Evolutionary conservation across 1,140 invertebrate genomes (phyloP).

Genomic region (Drosophila jambulina): DNA sequence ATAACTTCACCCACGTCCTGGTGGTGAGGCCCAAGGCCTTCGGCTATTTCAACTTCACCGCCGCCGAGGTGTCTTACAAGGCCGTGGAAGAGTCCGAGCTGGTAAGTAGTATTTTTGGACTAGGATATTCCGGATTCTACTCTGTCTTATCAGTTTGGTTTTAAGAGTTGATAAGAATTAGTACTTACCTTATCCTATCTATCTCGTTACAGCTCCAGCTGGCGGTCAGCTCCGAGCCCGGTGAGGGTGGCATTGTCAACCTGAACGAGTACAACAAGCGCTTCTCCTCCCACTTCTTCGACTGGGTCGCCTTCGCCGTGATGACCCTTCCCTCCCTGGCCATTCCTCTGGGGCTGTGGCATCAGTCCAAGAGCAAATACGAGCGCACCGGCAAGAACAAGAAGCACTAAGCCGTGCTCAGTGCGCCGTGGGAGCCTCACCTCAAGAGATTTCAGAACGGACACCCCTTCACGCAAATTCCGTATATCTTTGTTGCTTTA

Average conservation of each 20-base stretch:
- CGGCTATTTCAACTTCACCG: slow-evolving; percentile 98
- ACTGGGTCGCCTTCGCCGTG: slow-evolving; percentile 98
- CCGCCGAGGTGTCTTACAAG: slow-evolving; percentile 96
- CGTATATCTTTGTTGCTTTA: slow-evolving; percentile 62
- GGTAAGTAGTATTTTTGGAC: slow-evolving; percentile 83
- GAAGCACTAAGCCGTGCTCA: slow-evolving; percentile 85
- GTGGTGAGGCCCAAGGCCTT: slow-evolving; percentile 95
- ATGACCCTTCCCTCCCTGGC: slow-evolving; percentile 97
- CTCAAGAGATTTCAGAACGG: slow-evolving; percentile 59
- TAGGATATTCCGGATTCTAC: neutral
- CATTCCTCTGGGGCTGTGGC: slow-evolving; percentile 98
- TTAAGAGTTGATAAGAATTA: neutral
- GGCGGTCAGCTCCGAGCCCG: slow-evolving; percentile 97
- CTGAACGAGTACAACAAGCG: slow-evolving; percentile 98
- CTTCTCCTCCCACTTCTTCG: slow-evolving; percentile 98
- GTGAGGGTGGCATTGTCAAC: slow-evolving; percentile 97
- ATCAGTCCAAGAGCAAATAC: slow-evolving; percentile 97
- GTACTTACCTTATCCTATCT: neutral
- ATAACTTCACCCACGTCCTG: slow-evolving; percentile 97
- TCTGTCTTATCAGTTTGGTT: neutral
- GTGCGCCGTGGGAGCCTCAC: slow-evolving; percentile 28
- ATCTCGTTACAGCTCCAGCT: slow-evolving; percentile 89
- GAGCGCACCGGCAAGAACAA: slow-evolving; percentile 91
- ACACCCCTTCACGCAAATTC: slow-evolving; percentile 57
- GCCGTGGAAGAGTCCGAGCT: slow-evolving; percentile 91